Evolutionary conservation across 2,113 vertebrate genomes (phyloP).

Genomic region (Pseudorasbora parva): DNA sequence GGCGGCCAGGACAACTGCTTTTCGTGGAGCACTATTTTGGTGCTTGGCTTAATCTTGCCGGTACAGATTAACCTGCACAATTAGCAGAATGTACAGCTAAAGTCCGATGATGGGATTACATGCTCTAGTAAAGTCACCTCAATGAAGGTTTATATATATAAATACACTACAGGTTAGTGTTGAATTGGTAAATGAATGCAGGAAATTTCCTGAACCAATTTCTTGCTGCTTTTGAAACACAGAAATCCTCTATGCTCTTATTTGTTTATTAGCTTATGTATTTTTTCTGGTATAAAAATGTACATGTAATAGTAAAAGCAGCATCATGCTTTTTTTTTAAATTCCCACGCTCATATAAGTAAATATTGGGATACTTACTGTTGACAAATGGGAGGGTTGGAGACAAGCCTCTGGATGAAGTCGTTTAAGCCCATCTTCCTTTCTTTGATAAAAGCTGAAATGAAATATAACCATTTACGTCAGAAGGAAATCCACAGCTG

Average conservation of each 20-base stretch:
- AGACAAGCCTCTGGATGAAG: constrained; percentile 82
- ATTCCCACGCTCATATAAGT: neutral
- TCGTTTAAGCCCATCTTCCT: constrained; percentile 83
- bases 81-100: constrained; percentile 65
- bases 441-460: constrained; percentile 82
- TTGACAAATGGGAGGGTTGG: constrained; percentile 79
- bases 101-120: constrained; percentile 65
- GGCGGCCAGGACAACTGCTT: constrained; percentile 25
- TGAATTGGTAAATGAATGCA: neutral
- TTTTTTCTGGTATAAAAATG: neutral
- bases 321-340: neutral
- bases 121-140: constrained; percentile 11
- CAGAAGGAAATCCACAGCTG: constrained; percentile 43
- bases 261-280: neutral
- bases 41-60: constrained; percentile 44
- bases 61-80: constrained; percentile 63
- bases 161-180: neutral
- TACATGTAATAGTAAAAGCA: neutral
- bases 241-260: neutral
- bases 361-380: constrained; percentile 74
- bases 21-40: constrained; percentile 67
- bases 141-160: neutral
- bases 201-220: neutral
- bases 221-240: neutral
- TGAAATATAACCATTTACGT: constrained; percentile 37